Percentiles rank a stretch among this genome's conserved stretches.
Evolutionary conservation across 1,140 invertebrate genomes (phyloP).

Genomic region (Lucilia sericata): DNA sequence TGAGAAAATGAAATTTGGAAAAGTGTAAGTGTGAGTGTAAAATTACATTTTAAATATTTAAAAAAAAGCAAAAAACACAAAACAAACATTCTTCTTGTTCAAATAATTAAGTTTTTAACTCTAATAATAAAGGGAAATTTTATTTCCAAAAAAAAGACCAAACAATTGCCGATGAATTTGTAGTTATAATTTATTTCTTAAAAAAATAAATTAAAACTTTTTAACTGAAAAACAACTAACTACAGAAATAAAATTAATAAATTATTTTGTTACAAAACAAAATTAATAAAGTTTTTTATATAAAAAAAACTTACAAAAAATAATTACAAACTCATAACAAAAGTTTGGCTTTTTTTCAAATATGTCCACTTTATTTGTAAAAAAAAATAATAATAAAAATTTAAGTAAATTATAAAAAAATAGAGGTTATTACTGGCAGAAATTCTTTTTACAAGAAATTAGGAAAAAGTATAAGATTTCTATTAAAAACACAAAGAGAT

Average conservation of each 20-base stretch:
- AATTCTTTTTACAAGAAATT: conserved; percentile 18
- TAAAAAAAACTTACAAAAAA: not conserved
- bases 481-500: not conserved
- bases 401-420: not conserved
- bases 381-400: conserved; percentile 17
- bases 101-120: not conserved
- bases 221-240: conserved; percentile 18
- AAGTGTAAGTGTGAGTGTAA: not conserved
- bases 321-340: conserved; percentile 40
- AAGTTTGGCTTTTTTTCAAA: conserved; percentile 32
- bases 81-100: not conserved
- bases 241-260: conserved; percentile 22
- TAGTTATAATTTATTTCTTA: conserved; percentile 31
- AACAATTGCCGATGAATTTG: conserved; percentile 34
- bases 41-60: conserved; percentile 23
- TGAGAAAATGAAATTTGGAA: no score
- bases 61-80: not conserved
- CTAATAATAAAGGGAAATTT: not conserved
- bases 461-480: not conserved
- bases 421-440: not conserved
- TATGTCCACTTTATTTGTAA: conserved; percentile 46
- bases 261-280: not conserved
- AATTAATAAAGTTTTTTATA: not conserved
- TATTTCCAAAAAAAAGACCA: conserved; percentile 29
- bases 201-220: not conserved